These are phyloP conservation scores for Siniperca undulata DNA, from an alignment of 2,797 vertebrate genomes.

Conservation along the genomic window DNA sequence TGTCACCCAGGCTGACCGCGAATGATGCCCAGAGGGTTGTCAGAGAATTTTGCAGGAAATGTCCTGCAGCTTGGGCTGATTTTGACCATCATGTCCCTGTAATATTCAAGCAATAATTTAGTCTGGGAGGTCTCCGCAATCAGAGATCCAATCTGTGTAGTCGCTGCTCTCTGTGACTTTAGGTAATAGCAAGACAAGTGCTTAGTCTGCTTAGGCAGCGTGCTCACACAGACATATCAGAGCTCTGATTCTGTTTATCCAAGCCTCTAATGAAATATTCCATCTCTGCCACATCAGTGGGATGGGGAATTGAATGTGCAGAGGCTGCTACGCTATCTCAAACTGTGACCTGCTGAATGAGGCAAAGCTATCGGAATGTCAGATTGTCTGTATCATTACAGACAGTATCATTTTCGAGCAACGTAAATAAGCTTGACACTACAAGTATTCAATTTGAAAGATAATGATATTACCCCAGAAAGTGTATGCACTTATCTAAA, in stretches of 20 bases:
- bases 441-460: constrained; percentile 63
- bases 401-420: constrained; percentile 37
- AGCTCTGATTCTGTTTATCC: constrained; percentile 71
- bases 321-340: constrained; percentile 46
- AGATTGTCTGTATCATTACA: constrained; percentile 48
- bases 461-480: constrained; percentile 50
- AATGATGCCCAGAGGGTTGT: constrained; percentile 1
- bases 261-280: constrained; percentile 77
- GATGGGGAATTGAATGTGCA: constrained; percentile 66
- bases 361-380: constrained; percentile 52
- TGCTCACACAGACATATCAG: constrained; percentile 48
- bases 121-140: constrained; percentile 48
- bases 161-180: constrained; percentile 58
- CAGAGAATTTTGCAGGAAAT: not conserved
- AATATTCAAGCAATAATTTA: constrained; percentile 53
- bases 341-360: constrained; percentile 64
- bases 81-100: constrained; percentile 32
- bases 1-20: not conserved
- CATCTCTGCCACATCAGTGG: constrained; percentile 71
- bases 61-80: constrained; percentile 32
- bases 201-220: constrained; percentile 45
- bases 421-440: constrained; percentile 40
- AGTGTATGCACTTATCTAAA: constrained; percentile 41
- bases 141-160: constrained; percentile 58
- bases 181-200: constrained; percentile 62